phyloP scores from a whole-genome alignment of 2,888 invertebrate species.

The Caenorhabditis sp. region DNA sequence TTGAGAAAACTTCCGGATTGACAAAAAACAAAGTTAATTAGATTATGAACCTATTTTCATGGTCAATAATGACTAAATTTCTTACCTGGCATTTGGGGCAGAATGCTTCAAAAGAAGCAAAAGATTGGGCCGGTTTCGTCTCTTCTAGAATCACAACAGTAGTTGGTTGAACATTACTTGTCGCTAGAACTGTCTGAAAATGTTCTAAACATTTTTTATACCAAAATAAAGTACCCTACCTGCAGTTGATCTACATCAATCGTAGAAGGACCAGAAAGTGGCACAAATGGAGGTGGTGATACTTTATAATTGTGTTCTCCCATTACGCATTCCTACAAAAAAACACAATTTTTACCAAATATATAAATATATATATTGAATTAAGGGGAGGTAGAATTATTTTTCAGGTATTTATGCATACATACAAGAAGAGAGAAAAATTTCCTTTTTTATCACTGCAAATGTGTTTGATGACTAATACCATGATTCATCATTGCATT shows the following conservation, averaged over 20 bases:
- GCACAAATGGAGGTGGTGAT: conserved; percentile 55
- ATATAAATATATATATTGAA: too few relatives aligned
- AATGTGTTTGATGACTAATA: too few relatives aligned
- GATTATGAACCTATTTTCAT: background rate
- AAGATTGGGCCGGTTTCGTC: conserved; percentile 49
- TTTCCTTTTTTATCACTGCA: too few relatives aligned
- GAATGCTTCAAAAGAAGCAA: conserved; percentile 47
- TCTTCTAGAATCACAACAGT: conserved; percentile 43
- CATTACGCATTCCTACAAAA: conserved; percentile 37
- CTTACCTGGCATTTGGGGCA: conserved; percentile 55
- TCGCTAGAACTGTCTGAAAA: conserved; percentile 15
- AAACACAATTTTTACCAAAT: background rate
- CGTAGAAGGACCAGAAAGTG: conserved; percentile 39
- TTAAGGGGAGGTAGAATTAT: too few relatives aligned
- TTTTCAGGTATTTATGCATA: too few relatives aligned
- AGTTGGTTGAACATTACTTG: conserved; percentile 11
- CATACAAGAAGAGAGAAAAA: background rate
- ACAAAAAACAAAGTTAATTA: too few relatives aligned
- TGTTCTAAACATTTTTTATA: too few relatives aligned
- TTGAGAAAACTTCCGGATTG: too few relatives aligned
- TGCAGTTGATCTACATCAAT: conserved; percentile 35
- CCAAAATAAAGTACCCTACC: background rate
- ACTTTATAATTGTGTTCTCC: conserved; percentile 46
- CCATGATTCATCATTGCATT: too few relatives aligned
- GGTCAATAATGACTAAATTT: conserved; percentile 4